Base-by-base conservation (phyloP, 2,797 vertebrate species). In the Setipinna tenuifilis region DNA sequence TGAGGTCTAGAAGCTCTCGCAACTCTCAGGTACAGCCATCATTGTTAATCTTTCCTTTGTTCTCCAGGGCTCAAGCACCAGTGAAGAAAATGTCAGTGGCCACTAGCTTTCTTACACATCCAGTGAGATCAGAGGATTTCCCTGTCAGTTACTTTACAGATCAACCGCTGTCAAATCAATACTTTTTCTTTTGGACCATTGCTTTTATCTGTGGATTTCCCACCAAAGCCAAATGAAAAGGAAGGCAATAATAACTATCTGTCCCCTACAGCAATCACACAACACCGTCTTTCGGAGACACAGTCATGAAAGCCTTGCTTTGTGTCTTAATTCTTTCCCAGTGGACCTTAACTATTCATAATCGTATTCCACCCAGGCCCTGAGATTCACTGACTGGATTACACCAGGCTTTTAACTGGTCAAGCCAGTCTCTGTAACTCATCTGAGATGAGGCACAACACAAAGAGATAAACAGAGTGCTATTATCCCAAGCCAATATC, bases 341-440 rank as follows among this genome's bases (percentile, higher is more conserved):
- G 81, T 83, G 85, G 82, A 89, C 50, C 82, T 71, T n/a, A 86
- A 65, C 86, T 89, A 87, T 86, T 89, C 87, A 87, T 91, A 90
- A 92, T 93, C 89, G 87, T 48, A 92, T 93, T 90, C 91, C 89
- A 84, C 83, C 12, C 35, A 35, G 85, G 75, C 11, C 50, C 28
- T 35, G 68, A 35, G 68, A 35, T 35, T 65, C 80, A 85, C 88
- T 82, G 85, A 59, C 68, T 46, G 86, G 83, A 90, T 88, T 85
- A 88, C 83, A 87, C 90, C 85, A 88, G 86, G 44, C 81, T 78
- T 85, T 83, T 87, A 62, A 59, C 80, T 88, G 84, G 87, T 71
- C 83, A 31, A 44, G 85, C 25, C 81, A 16, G 44, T 85, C 84
- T 85, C 86, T 91, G 65, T 71, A 41, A 88, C 75, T 86, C 85